phyloP scores from a whole-genome alignment of 2,797 vertebrate species.

The Lophura swinhoii region DNA sequence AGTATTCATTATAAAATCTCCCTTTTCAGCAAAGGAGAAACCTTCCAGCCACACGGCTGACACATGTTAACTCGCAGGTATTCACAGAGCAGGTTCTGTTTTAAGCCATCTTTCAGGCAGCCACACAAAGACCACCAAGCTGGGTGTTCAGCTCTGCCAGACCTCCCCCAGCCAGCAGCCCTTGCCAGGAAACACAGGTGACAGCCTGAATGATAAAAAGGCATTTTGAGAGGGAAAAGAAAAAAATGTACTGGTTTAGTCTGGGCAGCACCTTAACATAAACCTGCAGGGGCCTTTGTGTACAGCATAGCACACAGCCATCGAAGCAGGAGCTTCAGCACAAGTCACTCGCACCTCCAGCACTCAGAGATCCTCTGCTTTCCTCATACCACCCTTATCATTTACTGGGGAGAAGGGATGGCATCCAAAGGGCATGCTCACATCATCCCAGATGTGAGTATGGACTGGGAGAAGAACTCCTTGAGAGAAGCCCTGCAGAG shows the following conservation, averaged over 20 bases:
- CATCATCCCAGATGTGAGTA: neutral
- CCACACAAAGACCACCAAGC: constrained; percentile 71
- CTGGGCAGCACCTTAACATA: constrained; percentile 77
- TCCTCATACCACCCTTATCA: neutral
- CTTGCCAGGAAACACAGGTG: constrained; percentile 78
- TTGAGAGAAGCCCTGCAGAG: neutral
- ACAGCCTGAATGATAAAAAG: constrained; percentile 78
- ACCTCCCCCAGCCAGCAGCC: constrained; percentile 69
- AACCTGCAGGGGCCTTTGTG: constrained; percentile 72
- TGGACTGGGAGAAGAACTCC: neutral
- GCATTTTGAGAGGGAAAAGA: constrained; percentile 72
- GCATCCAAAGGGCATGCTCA: neutral
- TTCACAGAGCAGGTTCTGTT: constrained; percentile 76
- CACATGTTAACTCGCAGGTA: constrained; percentile 69
- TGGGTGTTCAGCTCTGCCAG: constrained; percentile 72
- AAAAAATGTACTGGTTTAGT: constrained; percentile 75
- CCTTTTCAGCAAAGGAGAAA: constrained; percentile 61
- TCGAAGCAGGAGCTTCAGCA: constrained; percentile 51
- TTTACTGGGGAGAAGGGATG: constrained; percentile 7
- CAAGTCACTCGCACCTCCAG: constrained; percentile 4
- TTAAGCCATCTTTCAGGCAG: constrained; percentile 73
- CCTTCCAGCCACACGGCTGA: constrained; percentile 71
- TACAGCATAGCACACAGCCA: constrained; percentile 63
- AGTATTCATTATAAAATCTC: constrained; percentile 74
- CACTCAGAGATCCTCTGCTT: neutral